Conservation (phyloP, 1,140 invertebrate genomes). For the Caerostris extrusa region DNA sequence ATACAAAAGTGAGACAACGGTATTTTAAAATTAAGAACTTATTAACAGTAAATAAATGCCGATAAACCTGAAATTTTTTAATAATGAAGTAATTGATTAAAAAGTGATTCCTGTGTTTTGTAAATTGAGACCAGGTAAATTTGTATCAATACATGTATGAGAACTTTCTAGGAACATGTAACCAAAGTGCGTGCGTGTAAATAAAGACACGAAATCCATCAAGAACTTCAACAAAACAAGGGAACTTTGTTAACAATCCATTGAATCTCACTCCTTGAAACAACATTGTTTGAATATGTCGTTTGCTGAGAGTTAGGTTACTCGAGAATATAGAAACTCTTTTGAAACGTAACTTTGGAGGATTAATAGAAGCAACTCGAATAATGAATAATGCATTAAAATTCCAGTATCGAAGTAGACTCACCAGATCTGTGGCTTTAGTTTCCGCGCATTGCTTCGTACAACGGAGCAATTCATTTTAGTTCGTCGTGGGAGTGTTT, state of each 20-base stretch:
- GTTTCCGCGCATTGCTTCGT: conserved; percentile 42
- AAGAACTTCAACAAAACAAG: conserved; percentile 29
- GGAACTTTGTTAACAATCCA: conserved; percentile 29
- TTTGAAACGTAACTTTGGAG: conserved; percentile 22
- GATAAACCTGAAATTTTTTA: too few relatives aligned
- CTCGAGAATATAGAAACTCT: conserved; percentile 7
- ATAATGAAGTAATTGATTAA: neutral
- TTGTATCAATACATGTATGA: neutral
- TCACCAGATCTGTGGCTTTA: conserved; percentile 20
- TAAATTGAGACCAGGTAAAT: neutral
- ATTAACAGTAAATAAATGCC: too few relatives aligned
- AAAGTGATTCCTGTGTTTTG: neutral
- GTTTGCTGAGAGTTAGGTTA: conserved; percentile 41
- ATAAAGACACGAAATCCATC: neutral
- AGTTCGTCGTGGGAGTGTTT: neutral
- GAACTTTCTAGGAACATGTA: neutral
- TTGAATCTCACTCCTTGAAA: neutral
- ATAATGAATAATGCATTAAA: conserved; percentile 73
- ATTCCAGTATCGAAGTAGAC: conserved; percentile 49
- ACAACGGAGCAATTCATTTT: neutral
- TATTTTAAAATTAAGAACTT: too few relatives aligned
- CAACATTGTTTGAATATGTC: conserved; percentile 48
- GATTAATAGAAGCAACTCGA: neutral
- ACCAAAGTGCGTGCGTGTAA: neutral
- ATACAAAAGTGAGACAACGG: too few relatives aligned